A percentile compares a stretch with the other conserved stretches of the same genome.
Conservation (phyloP, 2,888 invertebrate genomes). For the Tetrapedia diversipes region DNA sequence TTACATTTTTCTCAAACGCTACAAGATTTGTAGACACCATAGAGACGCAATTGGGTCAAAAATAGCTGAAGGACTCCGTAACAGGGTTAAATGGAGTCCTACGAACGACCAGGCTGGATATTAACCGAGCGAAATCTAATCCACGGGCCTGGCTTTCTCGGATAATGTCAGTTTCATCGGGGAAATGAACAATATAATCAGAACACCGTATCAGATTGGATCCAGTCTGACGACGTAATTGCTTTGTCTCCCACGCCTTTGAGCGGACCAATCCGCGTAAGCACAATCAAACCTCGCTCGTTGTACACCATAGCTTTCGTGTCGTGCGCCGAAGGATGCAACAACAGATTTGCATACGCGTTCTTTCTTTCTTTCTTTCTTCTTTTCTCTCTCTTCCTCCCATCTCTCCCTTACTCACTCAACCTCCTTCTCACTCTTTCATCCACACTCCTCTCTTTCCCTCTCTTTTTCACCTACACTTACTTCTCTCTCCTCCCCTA, state of each 20-base stretch:
- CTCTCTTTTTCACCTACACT: neutral
- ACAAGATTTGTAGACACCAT: too few species aligned
- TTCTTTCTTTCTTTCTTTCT: conserved; percentile 17
- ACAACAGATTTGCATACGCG: conserved; percentile 24
- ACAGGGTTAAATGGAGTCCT: neutral
- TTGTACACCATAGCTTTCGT: conserved; percentile 13
- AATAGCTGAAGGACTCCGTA: neutral
- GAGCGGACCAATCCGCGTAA: conserved; percentile 28
- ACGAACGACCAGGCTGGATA: neutral
- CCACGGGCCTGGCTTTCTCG: neutral
- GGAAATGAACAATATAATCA: conserved; percentile 46
- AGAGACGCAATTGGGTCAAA: too few species aligned
- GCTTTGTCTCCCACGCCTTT: conserved; percentile 51
- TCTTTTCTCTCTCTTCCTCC: neutral
- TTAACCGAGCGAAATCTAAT: conserved; percentile 9
- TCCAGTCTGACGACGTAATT: conserved; percentile 39
- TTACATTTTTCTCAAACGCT: too few species aligned
- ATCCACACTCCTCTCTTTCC: too few species aligned
- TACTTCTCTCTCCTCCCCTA: too few species aligned
- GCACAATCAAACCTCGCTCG: conserved; percentile 37
- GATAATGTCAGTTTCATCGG: conserved; percentile 37
- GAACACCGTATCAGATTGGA: conserved; percentile 44
- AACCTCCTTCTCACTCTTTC: too few species aligned
- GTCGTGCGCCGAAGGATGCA: conserved; percentile 22
- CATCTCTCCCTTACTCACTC: too few species aligned